Evolutionary conservation across 2,113 vertebrate species (phyloP).

Genomic region (Ptychochromis oligacanthus): DNA sequence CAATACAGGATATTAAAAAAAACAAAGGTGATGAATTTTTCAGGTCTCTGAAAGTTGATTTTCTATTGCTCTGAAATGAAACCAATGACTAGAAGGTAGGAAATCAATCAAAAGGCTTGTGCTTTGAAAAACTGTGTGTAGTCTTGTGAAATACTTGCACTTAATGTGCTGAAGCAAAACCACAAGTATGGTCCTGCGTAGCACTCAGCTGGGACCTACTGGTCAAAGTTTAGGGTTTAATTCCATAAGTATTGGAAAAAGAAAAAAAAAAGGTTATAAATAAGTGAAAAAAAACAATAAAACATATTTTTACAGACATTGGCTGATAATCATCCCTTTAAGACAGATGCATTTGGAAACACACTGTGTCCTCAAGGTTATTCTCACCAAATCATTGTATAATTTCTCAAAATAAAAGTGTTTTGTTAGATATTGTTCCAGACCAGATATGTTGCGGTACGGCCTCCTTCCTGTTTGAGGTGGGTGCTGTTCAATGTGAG

Average conservation of each 20-base stretch:
- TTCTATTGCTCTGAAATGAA: constrained; percentile 15
- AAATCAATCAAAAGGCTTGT: constrained; percentile 8
- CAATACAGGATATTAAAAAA: neutral
- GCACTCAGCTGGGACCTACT: constrained; percentile 2
- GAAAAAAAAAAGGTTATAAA: neutral
- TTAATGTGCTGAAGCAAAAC: constrained; percentile 23
- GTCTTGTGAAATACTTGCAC: neutral
- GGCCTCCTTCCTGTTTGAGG: constrained; percentile 30
- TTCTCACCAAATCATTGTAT: neutral
- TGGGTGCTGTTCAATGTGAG: constrained; percentile 44
- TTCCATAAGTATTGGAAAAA: neutral
- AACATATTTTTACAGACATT: neutral
- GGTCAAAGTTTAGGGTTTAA: neutral
- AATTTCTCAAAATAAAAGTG: neutral
- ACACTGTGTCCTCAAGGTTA: neutral
- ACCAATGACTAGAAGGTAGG: neutral
- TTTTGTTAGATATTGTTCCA: constrained; percentile 12
- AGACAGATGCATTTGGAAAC: neutral
- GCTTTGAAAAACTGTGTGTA: neutral
- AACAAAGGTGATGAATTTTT: neutral
- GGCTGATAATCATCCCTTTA: neutral
- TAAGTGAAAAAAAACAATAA: no score
- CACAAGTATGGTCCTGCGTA: constrained; percentile 7
- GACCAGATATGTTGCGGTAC: constrained; percentile 20
- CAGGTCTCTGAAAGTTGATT: neutral